phyloP scores from a whole-genome alignment of 1,140 invertebrate species.

The Drosophila asahinai region DNA sequence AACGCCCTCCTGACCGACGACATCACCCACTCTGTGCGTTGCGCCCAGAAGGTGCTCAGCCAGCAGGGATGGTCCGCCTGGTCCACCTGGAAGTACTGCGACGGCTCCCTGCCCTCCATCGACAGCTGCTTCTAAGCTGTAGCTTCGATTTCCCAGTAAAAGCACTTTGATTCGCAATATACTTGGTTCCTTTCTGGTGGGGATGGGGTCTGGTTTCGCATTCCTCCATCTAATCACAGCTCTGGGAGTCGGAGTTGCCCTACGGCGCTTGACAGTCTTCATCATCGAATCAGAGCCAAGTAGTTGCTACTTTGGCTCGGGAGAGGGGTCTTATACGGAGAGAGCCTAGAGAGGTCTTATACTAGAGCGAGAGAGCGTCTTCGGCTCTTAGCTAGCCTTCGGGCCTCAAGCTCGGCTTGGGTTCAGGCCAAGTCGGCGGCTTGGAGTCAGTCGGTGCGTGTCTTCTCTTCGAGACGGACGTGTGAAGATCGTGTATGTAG shows the following conservation, averaged over 20 bases:
- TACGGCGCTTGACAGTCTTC: slow-evolving; percentile 37
- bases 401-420: slow-evolving; percentile 21
- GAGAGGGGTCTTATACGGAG: neutral
- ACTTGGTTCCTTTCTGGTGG: slow-evolving; percentile 8
- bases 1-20: slow-evolving; percentile 59
- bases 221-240: slow-evolving; percentile 35
- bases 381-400: slow-evolving; percentile 1
- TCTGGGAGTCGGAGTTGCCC: slow-evolving; percentile 14
- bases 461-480: slow-evolving; percentile 51
- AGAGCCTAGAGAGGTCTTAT: neutral
- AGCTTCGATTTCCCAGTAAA: slow-evolving; percentile 5
- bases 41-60: slow-evolving; percentile 65
- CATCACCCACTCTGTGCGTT: slow-evolving; percentile 66
- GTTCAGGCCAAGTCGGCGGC: slow-evolving; percentile 42
- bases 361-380: slow-evolving; percentile 20
- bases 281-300: slow-evolving; percentile 17
- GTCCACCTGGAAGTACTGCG: slow-evolving; percentile 72
- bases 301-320: slow-evolving; percentile 10
- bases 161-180: slow-evolving; percentile 4
- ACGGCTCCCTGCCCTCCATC: slow-evolving; percentile 66
- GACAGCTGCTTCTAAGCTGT: slow-evolving; percentile 60
- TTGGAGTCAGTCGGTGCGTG: slow-evolving; percentile 67
- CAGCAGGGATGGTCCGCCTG: slow-evolving; percentile 77
- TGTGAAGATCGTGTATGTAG: slow-evolving; percentile 13
- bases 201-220: slow-evolving; percentile 5